Conservation (phyloP, 1,140 invertebrate genomes). For the Pseudomyrmex concolor region DNA sequence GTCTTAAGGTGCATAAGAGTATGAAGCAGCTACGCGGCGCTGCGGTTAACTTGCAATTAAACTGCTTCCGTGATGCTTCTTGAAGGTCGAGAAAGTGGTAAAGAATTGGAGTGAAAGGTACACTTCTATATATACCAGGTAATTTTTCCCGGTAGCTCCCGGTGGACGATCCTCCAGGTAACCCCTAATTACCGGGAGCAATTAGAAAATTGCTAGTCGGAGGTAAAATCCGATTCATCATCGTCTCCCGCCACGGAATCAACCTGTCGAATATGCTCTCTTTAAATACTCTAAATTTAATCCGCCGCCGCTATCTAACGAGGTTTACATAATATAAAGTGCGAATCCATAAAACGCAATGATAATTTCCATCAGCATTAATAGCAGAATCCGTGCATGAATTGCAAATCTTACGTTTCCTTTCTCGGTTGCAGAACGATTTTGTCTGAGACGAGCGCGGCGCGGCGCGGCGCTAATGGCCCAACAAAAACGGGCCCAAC, state of each 20-base stretch:
- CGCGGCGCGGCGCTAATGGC: constrained; percentile 73
- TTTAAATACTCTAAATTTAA: constrained; percentile 64
- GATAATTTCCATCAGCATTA: constrained; percentile 6
- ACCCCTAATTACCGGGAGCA: constrained; percentile 71
- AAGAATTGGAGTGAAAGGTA: constrained; percentile 58
- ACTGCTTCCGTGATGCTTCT: constrained; percentile 27
- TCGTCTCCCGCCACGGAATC: constrained; percentile 46
- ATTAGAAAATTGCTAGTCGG: constrained; percentile 74
- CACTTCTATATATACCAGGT: constrained; percentile 33
- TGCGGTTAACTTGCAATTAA: constrained; percentile 51
- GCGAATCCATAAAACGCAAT: neutral
- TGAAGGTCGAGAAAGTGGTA: constrained; percentile 56
- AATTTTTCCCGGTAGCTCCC: constrained; percentile 61
- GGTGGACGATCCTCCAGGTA: constrained; percentile 30
- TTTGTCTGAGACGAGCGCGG: constrained; percentile 33
- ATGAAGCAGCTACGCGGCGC: neutral
- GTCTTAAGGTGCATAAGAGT: constrained; percentile 3
- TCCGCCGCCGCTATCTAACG: constrained; percentile 2
- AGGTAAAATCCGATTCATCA: constrained; percentile 56
- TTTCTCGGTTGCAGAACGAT: constrained; percentile 15
- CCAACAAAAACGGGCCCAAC: constrained; percentile 79
- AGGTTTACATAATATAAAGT: no score
- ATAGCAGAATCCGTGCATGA: constrained; percentile 11
- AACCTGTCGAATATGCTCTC: constrained; percentile 20
- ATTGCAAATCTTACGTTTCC: constrained; percentile 39